Evolutionary conservation across 2,113 vertebrate genomes (phyloP).

Genomic region (Oxyura jamaicensis): DNA sequence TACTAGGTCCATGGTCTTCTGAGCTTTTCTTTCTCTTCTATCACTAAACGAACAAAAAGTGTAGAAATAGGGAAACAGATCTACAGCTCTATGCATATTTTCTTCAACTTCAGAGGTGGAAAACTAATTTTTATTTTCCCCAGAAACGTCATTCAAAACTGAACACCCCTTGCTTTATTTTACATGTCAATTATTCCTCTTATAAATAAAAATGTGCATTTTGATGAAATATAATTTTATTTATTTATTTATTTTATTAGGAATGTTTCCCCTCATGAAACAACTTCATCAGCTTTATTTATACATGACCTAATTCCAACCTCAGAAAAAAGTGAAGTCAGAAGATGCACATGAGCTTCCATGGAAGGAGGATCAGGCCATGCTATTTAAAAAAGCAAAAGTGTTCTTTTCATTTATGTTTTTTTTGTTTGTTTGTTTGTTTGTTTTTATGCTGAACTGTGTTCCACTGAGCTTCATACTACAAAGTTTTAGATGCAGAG

Average conservation of each 20-base stretch:
- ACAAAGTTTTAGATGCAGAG: background rate
- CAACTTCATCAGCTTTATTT: slow-evolving; percentile 50
- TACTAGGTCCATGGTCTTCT: background rate
- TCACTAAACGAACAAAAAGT: background rate
- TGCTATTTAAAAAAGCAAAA: background rate
- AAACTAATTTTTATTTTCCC: background rate
- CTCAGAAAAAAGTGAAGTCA: background rate
- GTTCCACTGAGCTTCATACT: background rate
- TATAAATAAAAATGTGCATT: slow-evolving; percentile 28
- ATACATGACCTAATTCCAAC: slow-evolving; percentile 37
- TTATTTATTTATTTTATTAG: background rate
- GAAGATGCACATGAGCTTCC: slow-evolving; percentile 6
- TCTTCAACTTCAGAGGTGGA: background rate
- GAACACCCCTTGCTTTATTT: background rate
- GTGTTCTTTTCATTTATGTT: background rate
- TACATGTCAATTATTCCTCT: background rate
- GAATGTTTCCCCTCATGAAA: slow-evolving; percentile 5
- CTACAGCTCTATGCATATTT: background rate
- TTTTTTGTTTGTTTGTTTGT: no score
- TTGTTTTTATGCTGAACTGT: no score
- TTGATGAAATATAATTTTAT: background rate
- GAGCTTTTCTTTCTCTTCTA: background rate
- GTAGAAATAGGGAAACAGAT: background rate
- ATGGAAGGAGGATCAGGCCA: background rate
- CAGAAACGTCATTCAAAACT: background rate